phyloP scores from a whole-genome alignment of 2,113 vertebrate species.

The Nesoenas mayeri region DNA sequence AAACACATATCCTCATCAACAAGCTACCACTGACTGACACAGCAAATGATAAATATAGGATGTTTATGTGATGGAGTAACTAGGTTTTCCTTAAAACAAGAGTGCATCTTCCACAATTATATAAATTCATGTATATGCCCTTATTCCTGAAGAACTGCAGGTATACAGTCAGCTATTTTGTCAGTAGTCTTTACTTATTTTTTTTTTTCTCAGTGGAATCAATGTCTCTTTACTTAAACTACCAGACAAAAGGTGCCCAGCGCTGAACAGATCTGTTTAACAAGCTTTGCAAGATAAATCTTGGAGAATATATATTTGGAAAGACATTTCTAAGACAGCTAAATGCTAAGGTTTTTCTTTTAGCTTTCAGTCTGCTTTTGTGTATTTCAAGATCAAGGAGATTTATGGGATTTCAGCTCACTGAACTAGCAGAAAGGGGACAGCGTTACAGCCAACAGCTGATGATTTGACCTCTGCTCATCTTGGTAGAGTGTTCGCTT shows the following conservation, averaged over 20 bases:
- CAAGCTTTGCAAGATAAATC: slow-evolving; percentile 20
- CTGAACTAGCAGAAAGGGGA: slow-evolving; percentile 6
- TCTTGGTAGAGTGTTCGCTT: background rate
- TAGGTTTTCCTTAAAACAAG: background rate
- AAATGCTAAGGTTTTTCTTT: slow-evolving; percentile 23
- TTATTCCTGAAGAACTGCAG: background rate
- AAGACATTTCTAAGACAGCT: slow-evolving; percentile 18
- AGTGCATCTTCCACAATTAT: background rate
- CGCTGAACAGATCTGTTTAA: slow-evolving; percentile 14
- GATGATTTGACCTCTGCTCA: slow-evolving; percentile 46
- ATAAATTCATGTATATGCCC: background rate
- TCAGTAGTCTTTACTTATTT: background rate
- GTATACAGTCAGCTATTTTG: background rate
- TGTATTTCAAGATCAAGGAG: slow-evolving; percentile 41
- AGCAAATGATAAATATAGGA: background rate
- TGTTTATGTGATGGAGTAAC: background rate
- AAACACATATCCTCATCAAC: background rate
- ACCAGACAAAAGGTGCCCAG: background rate
- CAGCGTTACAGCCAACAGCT: slow-evolving; percentile 7
- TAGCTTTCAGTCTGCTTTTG: background rate
- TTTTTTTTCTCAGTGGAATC: slow-evolving; percentile 4
- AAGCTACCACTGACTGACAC: background rate
- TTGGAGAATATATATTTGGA: slow-evolving; percentile 19
- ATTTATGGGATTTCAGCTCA: background rate
- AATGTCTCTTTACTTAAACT: slow-evolving; percentile 29